phyloP scores from a whole-genome alignment of 2,113 vertebrate species.

The Paedocypris sp. region DNA sequence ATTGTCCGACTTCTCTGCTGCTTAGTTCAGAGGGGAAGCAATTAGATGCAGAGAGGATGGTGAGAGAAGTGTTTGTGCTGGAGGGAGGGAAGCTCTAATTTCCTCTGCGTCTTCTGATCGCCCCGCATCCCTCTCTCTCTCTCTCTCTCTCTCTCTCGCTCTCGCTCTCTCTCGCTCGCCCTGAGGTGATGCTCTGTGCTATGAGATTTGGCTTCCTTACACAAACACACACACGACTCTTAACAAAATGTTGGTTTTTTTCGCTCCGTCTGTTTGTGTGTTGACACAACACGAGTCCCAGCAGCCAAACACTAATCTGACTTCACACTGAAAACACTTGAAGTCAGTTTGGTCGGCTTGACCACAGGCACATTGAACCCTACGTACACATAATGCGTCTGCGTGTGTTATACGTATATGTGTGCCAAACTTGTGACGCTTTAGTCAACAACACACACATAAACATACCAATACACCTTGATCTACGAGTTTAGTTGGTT shows the following conservation, averaged over 20 bases:
- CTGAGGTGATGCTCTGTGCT: slow-evolving; percentile 9
- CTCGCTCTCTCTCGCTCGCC: slow-evolving; percentile 1
- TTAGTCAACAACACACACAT: too few species aligned
- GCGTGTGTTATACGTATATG: too few species aligned
- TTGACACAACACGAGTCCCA: not conserved
- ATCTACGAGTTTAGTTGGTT: too few species aligned
- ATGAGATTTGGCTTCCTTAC: not conserved
- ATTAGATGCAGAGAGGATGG: not conserved
- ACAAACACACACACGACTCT: not conserved
- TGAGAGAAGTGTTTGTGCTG: not conserved
- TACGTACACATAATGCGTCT: too few species aligned
- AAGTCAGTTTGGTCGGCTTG: not conserved
- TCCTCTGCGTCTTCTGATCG: not conserved
- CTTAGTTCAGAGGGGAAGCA: not conserved
- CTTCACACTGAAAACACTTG: not conserved
- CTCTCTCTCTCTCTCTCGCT: slow-evolving; percentile 2
- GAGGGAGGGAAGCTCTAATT: slow-evolving; percentile 9
- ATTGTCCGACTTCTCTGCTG: not conserved
- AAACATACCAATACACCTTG: too few species aligned
- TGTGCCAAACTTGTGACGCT: too few species aligned
- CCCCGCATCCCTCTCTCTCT: too few species aligned
- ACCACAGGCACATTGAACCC: too few species aligned
- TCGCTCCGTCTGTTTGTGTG: not conserved
- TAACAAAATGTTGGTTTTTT: not conserved
- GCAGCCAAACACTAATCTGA: not conserved